Evolutionary conservation across 1,140 invertebrate genomes (phyloP), one percentile per base, ranked within the genome.

Genomic region (Eurosta solidaginis): DNA sequence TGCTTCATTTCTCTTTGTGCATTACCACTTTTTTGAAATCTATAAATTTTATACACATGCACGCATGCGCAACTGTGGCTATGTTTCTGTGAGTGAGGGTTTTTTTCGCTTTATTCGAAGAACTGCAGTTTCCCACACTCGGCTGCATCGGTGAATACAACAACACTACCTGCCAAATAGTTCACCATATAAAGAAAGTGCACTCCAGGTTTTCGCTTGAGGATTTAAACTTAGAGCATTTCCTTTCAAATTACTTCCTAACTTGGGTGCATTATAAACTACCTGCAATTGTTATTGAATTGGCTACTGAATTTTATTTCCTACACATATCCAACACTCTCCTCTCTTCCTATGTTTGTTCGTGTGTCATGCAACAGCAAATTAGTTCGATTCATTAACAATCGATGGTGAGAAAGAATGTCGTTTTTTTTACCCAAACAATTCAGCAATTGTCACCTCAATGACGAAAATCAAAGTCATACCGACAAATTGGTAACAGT

Each of bases 121-220:
- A 68, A 68, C 10, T 42, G 59, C n/a, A 68, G 59, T 68, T 68
- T 68, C 59, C 59, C 59, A 68, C 59, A 68, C 59, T 68, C 59
- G n/a, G 59, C 12, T 40, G 33, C 59, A 20, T 5, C 7, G 59
- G n/a, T n/a, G 33, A 10, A 68, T 68, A 33, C 33, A 40, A 68
- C 33, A 40, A 59, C 54, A 36, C 27, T 59, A 59, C 29, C 54
- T 59, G 54, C 33, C 27, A 33, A 14, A 59, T 59, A 59, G 2
- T 59, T 2, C 12, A 40, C n/a, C n/a, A 1, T 33, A 68, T 33
- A 68, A 68, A 68, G 59, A 33, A 68, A 68, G 59, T 68, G 59
- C 22, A 68, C 59, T 68, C 59, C 33, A 68, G 59, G 40, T 33
- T 29, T 33, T 68, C 59, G 9, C 59, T 27, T 40, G 59, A 33